Evolutionary conservation across 2,797 vertebrate genomes (phyloP).

Genomic region (Valencia hispanica): DNA sequence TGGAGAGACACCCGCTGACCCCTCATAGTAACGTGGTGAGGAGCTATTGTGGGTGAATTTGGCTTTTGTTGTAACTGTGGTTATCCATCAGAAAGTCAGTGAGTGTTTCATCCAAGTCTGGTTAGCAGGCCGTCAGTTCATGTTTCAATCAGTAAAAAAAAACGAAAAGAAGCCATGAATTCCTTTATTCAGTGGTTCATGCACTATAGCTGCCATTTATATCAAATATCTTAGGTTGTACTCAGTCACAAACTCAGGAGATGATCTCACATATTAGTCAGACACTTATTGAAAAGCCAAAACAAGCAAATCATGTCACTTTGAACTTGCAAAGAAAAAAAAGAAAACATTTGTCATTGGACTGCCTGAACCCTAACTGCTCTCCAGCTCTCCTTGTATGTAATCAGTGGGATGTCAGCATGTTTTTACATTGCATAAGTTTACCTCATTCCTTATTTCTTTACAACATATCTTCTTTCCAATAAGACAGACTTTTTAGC

Average conservation of each 20-base stretch:
- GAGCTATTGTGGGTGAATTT: slow-evolving; percentile 37
- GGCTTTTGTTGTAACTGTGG: slow-evolving; percentile 25
- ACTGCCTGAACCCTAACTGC: not conserved
- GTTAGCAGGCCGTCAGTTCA: slow-evolving; percentile 21
- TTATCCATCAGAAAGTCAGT: slow-evolving; percentile 34
- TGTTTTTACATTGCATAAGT: not conserved
- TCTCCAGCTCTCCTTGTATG: not conserved
- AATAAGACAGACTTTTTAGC: not conserved
- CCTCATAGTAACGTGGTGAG: slow-evolving; percentile 42
- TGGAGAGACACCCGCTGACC: slow-evolving; percentile 58
- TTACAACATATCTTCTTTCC: not conserved
- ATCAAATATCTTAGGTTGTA: slow-evolving; percentile 9
- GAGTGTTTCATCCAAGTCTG: slow-evolving; percentile 28
- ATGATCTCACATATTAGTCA: slow-evolving; percentile 13
- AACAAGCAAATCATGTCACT: not conserved
- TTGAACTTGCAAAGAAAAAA: not conserved
- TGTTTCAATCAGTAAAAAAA: slow-evolving; percentile 7
- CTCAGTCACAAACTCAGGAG: slow-evolving; percentile 17
- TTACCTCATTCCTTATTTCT: not conserved
- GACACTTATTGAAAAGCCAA: not conserved
- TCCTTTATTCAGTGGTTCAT: slow-evolving; percentile 2
- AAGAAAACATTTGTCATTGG: not conserved
- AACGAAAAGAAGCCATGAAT: not conserved
- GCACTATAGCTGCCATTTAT: not conserved
- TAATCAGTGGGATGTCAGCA: not conserved